phyloP scores from a whole-genome alignment of 2,797 vertebrate species.

The Pipistrellus pipistrellus region DNA sequence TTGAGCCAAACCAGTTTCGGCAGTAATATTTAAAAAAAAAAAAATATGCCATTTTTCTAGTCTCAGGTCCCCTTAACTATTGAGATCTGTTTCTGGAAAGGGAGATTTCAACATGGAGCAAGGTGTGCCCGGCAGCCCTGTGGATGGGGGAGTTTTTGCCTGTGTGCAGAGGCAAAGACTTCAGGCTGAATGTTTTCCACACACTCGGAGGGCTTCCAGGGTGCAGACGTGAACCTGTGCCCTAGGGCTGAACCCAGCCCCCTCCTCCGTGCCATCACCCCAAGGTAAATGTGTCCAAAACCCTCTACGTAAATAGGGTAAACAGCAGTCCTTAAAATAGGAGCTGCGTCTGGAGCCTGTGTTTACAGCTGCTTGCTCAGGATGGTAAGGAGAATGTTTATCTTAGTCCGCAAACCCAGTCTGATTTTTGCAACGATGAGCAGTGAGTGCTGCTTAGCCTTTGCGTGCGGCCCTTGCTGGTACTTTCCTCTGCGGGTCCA shows the following conservation, averaged over 20 bases:
- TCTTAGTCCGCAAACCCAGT: not conserved
- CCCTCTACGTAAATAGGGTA: not conserved
- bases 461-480: not conserved
- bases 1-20: no score
- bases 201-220: not conserved
- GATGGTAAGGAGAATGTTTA: not conserved
- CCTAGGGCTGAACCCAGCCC: not conserved
- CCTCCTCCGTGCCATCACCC: not conserved
- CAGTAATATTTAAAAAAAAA: no score
- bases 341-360: rapidly evolving
- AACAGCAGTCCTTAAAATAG: not conserved
- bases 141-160: not conserved
- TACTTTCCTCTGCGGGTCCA: not conserved
- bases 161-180: not conserved
- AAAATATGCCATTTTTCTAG: not conserved
- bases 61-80: not conserved
- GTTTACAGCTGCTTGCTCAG: not conserved
- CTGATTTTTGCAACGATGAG: not conserved
- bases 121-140: not conserved
- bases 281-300: not conserved
- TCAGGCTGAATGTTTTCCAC: not conserved
- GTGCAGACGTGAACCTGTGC: not conserved
- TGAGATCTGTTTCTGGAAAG: slow-evolving; percentile 26
- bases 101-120: not conserved
- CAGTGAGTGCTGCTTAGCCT: not conserved